A percentile compares a stretch with the other conserved stretches of the same genome.
These are phyloP conservation scores for Heterotilapia buettikoferi DNA, from an alignment of 2,113 vertebrate genomes.

Conservation along the genomic window DNA sequence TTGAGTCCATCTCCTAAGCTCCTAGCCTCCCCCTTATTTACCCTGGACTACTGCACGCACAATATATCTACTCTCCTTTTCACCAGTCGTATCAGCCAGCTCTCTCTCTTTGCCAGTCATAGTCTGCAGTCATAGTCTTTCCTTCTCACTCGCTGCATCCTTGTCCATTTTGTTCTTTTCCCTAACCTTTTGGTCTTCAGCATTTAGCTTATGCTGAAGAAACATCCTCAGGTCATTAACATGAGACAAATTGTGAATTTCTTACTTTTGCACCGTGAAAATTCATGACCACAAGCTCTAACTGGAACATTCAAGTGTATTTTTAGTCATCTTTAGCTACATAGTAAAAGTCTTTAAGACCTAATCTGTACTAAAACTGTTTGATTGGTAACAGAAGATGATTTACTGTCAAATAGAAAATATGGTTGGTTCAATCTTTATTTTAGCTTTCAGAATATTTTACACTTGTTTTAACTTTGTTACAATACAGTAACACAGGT, in stretches of 20 bases:
- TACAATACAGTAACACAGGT: neutral
- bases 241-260: neutral
- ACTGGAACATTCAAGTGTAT: neutral
- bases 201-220: neutral
- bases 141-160: neutral
- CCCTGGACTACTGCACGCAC: neutral
- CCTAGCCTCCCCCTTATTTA: neutral
- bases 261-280: neutral
- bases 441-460: neutral
- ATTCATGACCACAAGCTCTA: neutral
- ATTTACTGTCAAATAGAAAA: neutral
- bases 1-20: neutral
- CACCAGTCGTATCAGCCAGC: neutral
- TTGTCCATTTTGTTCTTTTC: neutral
- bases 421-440: neutral
- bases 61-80: neutral
- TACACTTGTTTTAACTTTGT: neutral
- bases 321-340: neutral
- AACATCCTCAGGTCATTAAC: neutral
- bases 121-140: neutral
- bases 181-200: neutral
- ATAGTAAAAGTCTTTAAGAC: neutral
- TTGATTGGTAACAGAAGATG: neutral
- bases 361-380: neutral
- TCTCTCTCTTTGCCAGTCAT: neutral